These are phyloP conservation scores for Nemotelus pantherinus DNA, from an alignment of 2,888 invertebrate species.

Conservation along the genomic window DNA sequence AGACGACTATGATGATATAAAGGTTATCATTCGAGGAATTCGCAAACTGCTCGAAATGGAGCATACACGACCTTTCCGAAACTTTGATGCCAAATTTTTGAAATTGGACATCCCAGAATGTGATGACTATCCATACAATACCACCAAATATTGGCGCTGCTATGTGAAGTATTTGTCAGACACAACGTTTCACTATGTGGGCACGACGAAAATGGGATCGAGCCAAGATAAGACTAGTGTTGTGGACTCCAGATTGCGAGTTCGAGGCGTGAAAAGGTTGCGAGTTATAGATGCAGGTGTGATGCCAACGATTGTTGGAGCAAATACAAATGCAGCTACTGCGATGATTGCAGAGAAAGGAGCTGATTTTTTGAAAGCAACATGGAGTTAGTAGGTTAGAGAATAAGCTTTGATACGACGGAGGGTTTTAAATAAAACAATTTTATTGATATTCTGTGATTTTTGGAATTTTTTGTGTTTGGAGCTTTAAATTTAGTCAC, in stretches of 20 bases:
- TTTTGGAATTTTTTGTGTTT: no score
- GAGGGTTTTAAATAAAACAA: no score
- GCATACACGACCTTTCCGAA: conserved; percentile 63
- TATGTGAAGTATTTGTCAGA: conserved; percentile 79
- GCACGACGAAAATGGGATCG: conserved; percentile 73
- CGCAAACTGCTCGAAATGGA: conserved; percentile 57
- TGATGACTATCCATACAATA: conserved; percentile 72
- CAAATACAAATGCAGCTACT: conserved; percentile 68
- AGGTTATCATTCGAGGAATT: conserved; percentile 60
- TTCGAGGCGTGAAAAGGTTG: conserved; percentile 67
- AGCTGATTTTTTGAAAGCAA: conserved; percentile 71
- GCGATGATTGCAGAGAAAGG: conserved; percentile 76
- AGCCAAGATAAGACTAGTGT: conserved; percentile 65
- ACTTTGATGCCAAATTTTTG: conserved; percentile 65
- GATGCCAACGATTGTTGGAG: conserved; percentile 71
- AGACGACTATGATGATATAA: conserved; percentile 67
- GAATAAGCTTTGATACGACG: background rate
- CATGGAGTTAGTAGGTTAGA: conserved; percentile 19
- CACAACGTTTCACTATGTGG: conserved; percentile 80
- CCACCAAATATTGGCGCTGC: conserved; percentile 89
- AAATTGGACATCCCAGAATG: conserved; percentile 83
- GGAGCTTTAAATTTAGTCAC: no score
- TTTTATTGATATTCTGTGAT: no score
- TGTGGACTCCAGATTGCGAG: conserved; percentile 68
- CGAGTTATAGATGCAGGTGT: conserved; percentile 74